These are phyloP conservation scores for Hypena proboscidalis DNA, from an alignment of 2,888 invertebrate species.

Conservation along the genomic window DNA sequence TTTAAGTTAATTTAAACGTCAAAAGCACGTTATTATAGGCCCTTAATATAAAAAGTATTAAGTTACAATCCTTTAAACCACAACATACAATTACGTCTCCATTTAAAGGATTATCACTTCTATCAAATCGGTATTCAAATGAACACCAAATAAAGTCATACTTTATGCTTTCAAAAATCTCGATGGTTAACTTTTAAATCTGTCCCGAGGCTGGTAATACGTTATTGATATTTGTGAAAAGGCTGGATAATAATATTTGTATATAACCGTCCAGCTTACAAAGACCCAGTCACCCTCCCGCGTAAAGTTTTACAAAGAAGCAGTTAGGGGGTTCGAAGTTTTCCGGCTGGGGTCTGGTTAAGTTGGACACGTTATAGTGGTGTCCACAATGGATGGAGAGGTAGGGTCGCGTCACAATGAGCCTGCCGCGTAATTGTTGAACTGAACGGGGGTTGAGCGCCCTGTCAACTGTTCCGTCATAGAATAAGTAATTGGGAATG, in stretches of 20 bases:
- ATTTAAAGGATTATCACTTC: constrained; percentile 12
- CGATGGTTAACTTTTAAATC: constrained; percentile 81
- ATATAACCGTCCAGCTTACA: constrained; percentile 60
- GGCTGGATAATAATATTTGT: constrained; percentile 84
- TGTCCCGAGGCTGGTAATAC: constrained; percentile 78
- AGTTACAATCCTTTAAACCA: neutral
- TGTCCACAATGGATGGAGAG: constrained; percentile 79
- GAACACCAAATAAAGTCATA: constrained; percentile 59
- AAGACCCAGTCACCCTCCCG: constrained; percentile 54
- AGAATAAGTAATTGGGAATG: constrained; percentile 62
- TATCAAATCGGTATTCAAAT: constrained; percentile 42
- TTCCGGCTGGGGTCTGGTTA: constrained; percentile 46
- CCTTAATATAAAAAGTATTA: too few species aligned
- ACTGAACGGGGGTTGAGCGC: constrained; percentile 81
- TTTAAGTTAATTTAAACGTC: too few species aligned
- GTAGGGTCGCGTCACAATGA: constrained; percentile 81
- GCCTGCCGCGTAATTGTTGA: constrained; percentile 82
- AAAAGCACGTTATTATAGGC: too few species aligned
- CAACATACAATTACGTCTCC: neutral
- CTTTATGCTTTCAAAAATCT: constrained; percentile 55
- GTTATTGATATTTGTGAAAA: constrained; percentile 84
- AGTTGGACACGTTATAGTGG: constrained; percentile 62
- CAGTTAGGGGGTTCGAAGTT: constrained; percentile 42
- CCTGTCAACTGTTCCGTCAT: constrained; percentile 80
- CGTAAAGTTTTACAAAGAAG: constrained; percentile 22